phyloP scores from a whole-genome alignment of 2,888 invertebrate genomes.

The Caenorhabditis becei region DNA sequence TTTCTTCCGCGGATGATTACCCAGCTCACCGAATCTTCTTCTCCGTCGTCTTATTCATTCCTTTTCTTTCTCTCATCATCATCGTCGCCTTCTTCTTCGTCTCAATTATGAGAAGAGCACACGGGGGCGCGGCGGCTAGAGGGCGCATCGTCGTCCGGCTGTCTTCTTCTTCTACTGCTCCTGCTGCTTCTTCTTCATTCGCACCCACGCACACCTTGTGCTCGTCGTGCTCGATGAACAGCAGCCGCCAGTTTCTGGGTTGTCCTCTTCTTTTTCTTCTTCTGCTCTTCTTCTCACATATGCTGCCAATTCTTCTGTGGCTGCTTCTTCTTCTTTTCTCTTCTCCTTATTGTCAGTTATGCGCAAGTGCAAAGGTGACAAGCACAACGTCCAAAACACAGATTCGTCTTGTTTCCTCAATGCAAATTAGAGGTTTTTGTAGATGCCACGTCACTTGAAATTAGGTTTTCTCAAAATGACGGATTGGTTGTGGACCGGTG shows the following conservation, averaged over 20 bases:
- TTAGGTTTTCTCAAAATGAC: slow-evolving; percentile 11
- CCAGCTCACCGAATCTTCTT: slow-evolving; percentile 39
- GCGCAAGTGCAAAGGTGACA: slow-evolving; percentile 38
- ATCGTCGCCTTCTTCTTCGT: slow-evolving; percentile 33
- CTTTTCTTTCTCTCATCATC: slow-evolving; percentile 22
- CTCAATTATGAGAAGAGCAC: slow-evolving; percentile 43
- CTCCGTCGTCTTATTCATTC: slow-evolving; percentile 23
- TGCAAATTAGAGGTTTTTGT: neutral
- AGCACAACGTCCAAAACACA: slow-evolving; percentile 38
- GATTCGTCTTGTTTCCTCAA: neutral
- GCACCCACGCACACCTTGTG: slow-evolving; percentile 60
- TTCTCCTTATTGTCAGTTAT: slow-evolving; percentile 19
- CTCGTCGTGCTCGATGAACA: slow-evolving; percentile 57
- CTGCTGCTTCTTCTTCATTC: slow-evolving; percentile 25
- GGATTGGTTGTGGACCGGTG: neutral
- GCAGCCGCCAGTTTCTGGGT: slow-evolving; percentile 31
- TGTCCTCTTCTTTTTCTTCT: slow-evolving; percentile 11
- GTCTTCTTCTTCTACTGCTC: slow-evolving; percentile 1
- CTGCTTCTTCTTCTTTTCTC: slow-evolving; percentile 17
- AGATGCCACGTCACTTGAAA: slow-evolving; percentile 22
- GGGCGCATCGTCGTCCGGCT: slow-evolving; percentile 31
- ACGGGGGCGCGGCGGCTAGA: too few relatives aligned
- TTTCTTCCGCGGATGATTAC: slow-evolving; percentile 41
- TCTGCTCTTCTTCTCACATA: too few relatives aligned
- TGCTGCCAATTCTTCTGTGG: too few relatives aligned